Percentiles rank a stretch among this genome's conserved stretches.
Conservation (phyloP, 2,888 invertebrate genomes). For the Chrysopilus asiliformis region DNA sequence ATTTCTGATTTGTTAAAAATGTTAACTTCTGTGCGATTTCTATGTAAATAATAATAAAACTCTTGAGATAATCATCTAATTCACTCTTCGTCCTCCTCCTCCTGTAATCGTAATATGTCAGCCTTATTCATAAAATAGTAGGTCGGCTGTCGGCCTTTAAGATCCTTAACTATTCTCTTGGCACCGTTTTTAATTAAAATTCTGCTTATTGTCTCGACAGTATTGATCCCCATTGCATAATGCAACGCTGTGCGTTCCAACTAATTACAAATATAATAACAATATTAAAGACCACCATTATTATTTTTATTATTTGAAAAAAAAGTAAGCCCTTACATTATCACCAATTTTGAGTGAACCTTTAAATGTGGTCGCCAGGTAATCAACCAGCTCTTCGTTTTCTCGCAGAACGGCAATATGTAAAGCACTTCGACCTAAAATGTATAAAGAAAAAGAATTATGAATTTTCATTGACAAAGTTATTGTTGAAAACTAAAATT, state of each 20-base stretch:
- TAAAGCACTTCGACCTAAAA: conserved; percentile 58
- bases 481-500: too few species aligned
- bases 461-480: too few species aligned
- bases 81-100: conserved; percentile 59
- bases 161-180: conserved; percentile 68
- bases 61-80: too few species aligned
- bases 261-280: conserved; percentile 35
- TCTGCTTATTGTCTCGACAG: conserved; percentile 66
- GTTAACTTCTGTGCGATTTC: too few species aligned
- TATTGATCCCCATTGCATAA: conserved; percentile 80
- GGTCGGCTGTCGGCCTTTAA: conserved; percentile 78
- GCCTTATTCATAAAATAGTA: conserved; percentile 90
- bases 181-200: conserved; percentile 73
- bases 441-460: too few species aligned
- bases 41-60: too few species aligned
- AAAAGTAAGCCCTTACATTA: conserved; percentile 50
- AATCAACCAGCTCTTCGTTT: conserved; percentile 66
- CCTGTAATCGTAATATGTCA: conserved; percentile 69
- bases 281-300: not conserved
- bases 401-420: conserved; percentile 80
- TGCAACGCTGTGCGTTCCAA: conserved; percentile 77
- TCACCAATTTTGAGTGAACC: conserved; percentile 66
- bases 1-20: too few species aligned
- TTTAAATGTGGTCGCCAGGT: conserved; percentile 56
- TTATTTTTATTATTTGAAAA: not conserved